A percentile compares a stretch with the other conserved stretches of the same genome.
Evolutionary conservation across 2,888 invertebrate genomes (phyloP).

Genomic region (Volucella bombylans): DNA sequence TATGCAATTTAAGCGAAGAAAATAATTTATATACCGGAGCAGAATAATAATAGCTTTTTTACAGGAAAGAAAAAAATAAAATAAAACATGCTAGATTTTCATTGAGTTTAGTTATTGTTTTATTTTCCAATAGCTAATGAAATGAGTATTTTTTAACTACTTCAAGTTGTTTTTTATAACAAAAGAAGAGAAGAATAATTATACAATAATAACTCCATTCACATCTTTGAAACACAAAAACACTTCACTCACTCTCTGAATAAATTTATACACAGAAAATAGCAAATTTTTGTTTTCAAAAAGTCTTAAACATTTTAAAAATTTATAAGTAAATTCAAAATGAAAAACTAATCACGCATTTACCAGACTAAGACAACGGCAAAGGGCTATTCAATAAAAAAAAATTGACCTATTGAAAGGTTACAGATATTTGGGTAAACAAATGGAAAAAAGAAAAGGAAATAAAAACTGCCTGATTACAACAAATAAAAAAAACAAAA

Average conservation of each 20-base stretch:
- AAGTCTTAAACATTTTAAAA: constrained; percentile 7
- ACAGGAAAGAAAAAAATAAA: constrained; percentile 35
- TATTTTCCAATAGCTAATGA: constrained; percentile 53
- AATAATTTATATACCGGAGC: constrained; percentile 62
- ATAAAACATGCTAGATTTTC: constrained; percentile 1
- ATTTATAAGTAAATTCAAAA: constrained; percentile 2
- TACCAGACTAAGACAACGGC: constrained; percentile 38
- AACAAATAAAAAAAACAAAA: constrained; percentile 17
- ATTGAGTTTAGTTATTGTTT: not conserved
- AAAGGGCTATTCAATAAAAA: constrained; percentile 16
- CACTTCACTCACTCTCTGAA: constrained; percentile 27
- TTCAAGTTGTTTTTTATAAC: constrained; percentile 19
- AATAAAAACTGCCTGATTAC: constrained; percentile 43
- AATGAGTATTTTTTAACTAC: constrained; percentile 26
- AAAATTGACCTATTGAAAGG: not conserved
- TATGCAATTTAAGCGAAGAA: constrained; percentile 14
- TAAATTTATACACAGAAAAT: constrained; percentile 13
- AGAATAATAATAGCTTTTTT: constrained; percentile 68
- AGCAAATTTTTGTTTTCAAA: constrained; percentile 16
- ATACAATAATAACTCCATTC: constrained; percentile 32
- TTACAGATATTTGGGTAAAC: constrained; percentile 5
- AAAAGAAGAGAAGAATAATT: not conserved
- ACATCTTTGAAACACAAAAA: constrained; percentile 30
- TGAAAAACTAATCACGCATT: constrained; percentile 42
- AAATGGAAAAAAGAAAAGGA: constrained; percentile 12